These are phyloP conservation scores for Poeciliopsis occidentalis DNA, from an alignment of 2,113 vertebrate species.

Conservation along the genomic window DNA sequence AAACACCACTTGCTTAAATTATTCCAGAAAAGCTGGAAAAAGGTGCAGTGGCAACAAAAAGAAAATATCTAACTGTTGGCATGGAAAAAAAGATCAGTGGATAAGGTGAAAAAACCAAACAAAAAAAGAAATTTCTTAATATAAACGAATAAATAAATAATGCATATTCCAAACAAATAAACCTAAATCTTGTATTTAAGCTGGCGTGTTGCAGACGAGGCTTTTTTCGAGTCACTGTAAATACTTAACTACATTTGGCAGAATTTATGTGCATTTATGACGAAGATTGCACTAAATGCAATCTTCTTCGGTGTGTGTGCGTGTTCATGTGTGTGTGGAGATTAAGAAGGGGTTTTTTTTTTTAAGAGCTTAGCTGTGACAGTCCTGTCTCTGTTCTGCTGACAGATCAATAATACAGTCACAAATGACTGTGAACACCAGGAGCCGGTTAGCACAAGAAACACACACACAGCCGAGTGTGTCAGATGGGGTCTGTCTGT, in stretches of 20 bases:
- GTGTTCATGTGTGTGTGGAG: constrained; percentile 13
- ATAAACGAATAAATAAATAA: background rate
- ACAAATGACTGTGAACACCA: constrained; percentile 42
- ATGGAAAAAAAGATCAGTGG: background rate
- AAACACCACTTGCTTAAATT: background rate
- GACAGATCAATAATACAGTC: constrained; percentile 56
- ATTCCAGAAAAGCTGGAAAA: background rate
- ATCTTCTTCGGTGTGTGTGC: background rate
- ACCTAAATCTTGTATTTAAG: constrained; percentile 13
- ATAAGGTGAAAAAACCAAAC: background rate
- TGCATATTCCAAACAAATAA: background rate
- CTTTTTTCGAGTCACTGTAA: constrained; percentile 29
- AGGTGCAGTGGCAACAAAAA: too few species aligned
- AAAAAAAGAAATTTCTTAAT: background rate
- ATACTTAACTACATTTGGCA: constrained; percentile 24
- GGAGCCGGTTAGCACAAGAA: constrained; percentile 12
- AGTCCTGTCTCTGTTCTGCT: constrained; percentile 43
- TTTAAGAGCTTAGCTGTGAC: constrained; percentile 39
- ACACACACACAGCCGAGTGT: background rate
- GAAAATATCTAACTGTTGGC: background rate
- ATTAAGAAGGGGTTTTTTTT: constrained; percentile 41
- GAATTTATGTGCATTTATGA: constrained; percentile 16
- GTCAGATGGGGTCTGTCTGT: constrained; percentile 53
- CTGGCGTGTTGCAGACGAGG: constrained; percentile 2
- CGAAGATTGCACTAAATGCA: constrained; percentile 12